A percentile compares a stretch with the other conserved stretches of the same genome.
phyloP scores from a whole-genome alignment of 1,140 invertebrate genomes.

The Yoshiicerus persimilis region DNA sequence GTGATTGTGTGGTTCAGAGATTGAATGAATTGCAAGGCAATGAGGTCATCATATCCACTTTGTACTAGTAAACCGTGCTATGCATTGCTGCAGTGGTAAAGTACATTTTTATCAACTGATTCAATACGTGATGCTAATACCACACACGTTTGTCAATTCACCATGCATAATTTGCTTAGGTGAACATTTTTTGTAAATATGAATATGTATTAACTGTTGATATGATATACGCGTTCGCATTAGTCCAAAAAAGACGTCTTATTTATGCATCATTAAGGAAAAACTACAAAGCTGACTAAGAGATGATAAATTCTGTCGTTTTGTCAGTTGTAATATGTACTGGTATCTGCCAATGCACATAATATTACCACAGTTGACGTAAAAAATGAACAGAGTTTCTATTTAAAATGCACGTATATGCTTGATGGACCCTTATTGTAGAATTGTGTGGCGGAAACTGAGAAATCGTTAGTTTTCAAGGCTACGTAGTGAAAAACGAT shows the following conservation, averaged over 20 bases:
- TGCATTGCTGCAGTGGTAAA: not conserved
- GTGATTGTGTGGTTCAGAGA: not conserved
- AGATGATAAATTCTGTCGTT: too few relatives aligned
- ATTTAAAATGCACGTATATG: too few relatives aligned
- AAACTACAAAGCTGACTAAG: too few relatives aligned
- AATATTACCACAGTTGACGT: too few relatives aligned
- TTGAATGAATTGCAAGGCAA: not conserved
- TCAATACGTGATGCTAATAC: not conserved
- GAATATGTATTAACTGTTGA: too few relatives aligned
- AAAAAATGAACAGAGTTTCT: too few relatives aligned
- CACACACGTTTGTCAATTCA: not conserved
- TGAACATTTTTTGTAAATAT: too few relatives aligned
- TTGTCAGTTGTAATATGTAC: too few relatives aligned
- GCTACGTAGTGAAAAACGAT: not conserved
- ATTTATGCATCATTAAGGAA: too few relatives aligned
- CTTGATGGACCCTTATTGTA: not conserved
- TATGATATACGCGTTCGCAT: too few relatives aligned
- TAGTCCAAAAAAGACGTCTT: too few relatives aligned
- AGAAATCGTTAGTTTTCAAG: not conserved
- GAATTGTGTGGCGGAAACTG: not conserved
- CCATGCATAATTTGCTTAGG: too few relatives aligned
- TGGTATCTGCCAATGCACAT: not conserved
- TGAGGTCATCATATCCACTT: not conserved
- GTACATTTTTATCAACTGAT: not conserved
- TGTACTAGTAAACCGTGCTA: not conserved